Conservation (phyloP, 2,113 vertebrate genomes). For the Corynorhinus townsendii region DNA sequence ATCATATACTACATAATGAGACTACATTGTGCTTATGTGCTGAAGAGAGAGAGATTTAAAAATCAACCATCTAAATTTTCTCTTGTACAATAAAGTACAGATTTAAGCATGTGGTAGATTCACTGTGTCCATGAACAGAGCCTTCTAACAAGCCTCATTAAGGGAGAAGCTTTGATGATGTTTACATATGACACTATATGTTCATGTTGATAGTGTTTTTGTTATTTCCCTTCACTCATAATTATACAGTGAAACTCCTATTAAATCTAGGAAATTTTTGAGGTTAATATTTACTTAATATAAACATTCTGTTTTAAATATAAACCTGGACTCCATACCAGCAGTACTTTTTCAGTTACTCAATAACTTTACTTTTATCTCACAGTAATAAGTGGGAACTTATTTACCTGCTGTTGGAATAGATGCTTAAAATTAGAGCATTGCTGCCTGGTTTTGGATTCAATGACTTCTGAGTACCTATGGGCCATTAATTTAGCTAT, state of each 20-base stretch:
- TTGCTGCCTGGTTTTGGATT: background rate
- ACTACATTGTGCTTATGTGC: background rate
- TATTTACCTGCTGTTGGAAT: slow-evolving; percentile 16
- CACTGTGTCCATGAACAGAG: background rate
- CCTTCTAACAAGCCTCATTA: background rate
- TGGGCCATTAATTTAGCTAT: background rate
- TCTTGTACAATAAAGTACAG: background rate
- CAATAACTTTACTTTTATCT: slow-evolving; percentile 54
- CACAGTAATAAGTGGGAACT: background rate
- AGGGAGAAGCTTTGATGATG: background rate
- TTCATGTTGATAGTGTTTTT: background rate
- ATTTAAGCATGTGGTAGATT: background rate
- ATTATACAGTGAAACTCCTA: background rate
- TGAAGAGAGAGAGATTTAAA: background rate
- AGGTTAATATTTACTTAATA: slow-evolving; percentile 61
- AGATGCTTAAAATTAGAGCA: background rate
- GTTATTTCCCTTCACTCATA: background rate
- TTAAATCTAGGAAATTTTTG: background rate
- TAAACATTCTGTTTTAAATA: slow-evolving; percentile 46
- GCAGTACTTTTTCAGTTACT: slow-evolving; percentile 60
- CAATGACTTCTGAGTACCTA: background rate
- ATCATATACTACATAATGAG: background rate
- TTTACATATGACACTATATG: background rate
- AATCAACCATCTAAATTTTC: background rate
- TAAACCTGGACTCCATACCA: slow-evolving; percentile 42